These are phyloP conservation scores for Ligdia adustata DNA, from an alignment of 2,888 invertebrate genomes.

Conservation along the genomic window DNA sequence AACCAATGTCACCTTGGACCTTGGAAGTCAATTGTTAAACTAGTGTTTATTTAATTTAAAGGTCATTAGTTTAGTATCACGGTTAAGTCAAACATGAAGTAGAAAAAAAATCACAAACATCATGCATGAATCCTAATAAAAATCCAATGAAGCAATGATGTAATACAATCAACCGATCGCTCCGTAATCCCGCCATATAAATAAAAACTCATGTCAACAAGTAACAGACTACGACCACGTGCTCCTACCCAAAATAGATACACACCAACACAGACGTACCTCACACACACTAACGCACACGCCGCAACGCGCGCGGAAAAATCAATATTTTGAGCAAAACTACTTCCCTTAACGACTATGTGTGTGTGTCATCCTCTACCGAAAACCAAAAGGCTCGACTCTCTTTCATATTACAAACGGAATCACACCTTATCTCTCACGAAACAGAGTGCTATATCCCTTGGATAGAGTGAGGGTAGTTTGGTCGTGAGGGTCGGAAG, in stretches of 20 bases:
- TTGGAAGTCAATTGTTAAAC: no score
- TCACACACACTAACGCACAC: conserved; percentile 43
- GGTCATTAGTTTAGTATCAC: no score
- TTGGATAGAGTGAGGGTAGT: conserved; percentile 64
- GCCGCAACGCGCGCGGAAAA: conserved; percentile 75
- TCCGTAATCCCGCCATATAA: conserved; percentile 68
- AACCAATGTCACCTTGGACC: no score
- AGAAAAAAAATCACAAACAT: no score
- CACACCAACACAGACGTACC: conserved; percentile 54
- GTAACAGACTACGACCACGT: conserved; percentile 80
- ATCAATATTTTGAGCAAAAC: conserved; percentile 84
- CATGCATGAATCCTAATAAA: conserved; percentile 7
- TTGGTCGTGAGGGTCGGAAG: conserved; percentile 67
- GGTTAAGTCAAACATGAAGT: no score
- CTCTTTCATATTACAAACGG: conserved; percentile 41
- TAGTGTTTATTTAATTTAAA: no score
- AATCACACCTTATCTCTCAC: conserved; percentile 66
- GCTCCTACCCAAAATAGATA: conserved; percentile 78
- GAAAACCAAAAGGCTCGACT: conserved; percentile 52
- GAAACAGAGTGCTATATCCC: conserved; percentile 66
- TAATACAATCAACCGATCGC: conserved; percentile 69
- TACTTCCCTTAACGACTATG: conserved; percentile 75
- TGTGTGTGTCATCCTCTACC: conserved; percentile 56
- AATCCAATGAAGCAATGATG: conserved; percentile 41
- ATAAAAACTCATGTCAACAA: conserved; percentile 82